Conservation (phyloP, 1,140 invertebrate species). For the Cotesia glomerata region DNA sequence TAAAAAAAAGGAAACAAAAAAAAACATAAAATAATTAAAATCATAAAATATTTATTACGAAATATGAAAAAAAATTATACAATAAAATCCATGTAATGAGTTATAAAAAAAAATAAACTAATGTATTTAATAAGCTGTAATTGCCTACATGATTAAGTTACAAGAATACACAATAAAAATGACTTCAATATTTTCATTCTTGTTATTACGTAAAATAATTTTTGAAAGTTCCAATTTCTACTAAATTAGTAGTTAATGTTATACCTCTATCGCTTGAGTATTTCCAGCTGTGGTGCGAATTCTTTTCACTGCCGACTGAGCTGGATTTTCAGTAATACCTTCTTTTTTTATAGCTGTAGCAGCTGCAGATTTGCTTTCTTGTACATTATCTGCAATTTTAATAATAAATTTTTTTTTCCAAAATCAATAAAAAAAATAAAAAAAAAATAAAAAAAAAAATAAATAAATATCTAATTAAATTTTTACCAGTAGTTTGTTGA, state of each 20-base stretch:
- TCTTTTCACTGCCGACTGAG: slow-evolving; percentile 18
- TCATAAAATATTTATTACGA: slow-evolving; percentile 27
- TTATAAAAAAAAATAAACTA: neutral
- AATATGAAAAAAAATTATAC: no score
- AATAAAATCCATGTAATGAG: slow-evolving; percentile 18
- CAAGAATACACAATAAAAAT: no score
- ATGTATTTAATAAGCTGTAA: no score
- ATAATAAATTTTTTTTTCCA: neutral
- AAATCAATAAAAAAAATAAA: neutral
- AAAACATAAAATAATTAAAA: slow-evolving; percentile 25
- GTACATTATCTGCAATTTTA: slow-evolving; percentile 24
- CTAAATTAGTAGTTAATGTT: slow-evolving; percentile 26
- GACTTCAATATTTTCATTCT: neutral
- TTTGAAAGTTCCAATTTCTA: neutral
- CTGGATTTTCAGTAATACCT: slow-evolving; percentile 40
- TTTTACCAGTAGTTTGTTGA: slow-evolving; percentile 39
- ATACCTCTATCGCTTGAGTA: slow-evolving; percentile 56
- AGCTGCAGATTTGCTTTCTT: slow-evolving; percentile 37
- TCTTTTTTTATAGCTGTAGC: slow-evolving; percentile 35
- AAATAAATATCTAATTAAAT: neutral
- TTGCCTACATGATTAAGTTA: no score
- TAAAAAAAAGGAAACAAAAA: no score
- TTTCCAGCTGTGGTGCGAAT: slow-evolving; percentile 35
- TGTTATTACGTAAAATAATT: no score
- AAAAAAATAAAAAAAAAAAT: neutral